A percentile compares a stretch with the other conserved stretches of the same genome.
phyloP scores from a whole-genome alignment of 2,888 invertebrate genomes.

The Cremastinae sp. region DNA sequence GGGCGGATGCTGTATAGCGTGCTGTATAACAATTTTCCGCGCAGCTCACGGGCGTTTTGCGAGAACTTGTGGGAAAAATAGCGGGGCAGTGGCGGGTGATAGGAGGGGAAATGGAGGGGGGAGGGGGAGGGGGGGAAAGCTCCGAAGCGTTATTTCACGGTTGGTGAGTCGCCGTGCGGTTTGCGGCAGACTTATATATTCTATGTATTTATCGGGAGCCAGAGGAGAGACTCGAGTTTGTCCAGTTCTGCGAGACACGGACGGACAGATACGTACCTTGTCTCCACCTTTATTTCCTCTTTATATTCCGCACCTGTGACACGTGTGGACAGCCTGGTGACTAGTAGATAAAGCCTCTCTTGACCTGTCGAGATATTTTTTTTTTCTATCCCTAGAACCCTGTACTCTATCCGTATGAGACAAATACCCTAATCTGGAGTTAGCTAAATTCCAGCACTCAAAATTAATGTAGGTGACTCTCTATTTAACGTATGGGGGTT shows the following conservation, averaged over 20 bases:
- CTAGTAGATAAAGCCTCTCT: conserved; percentile 1
- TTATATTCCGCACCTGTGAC: conserved; percentile 31
- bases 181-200: not conserved
- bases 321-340: not conserved
- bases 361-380: conserved; percentile 9
- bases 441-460: too few relatives aligned
- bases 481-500: too few relatives aligned
- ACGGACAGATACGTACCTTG: not conserved
- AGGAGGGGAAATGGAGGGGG: too few relatives aligned
- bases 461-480: too few relatives aligned
- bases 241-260: conserved; percentile 8
- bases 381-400: conserved; percentile 3
- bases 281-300: conserved; percentile 9
- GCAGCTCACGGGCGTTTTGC: too few relatives aligned
- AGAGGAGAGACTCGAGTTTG: conserved; percentile 10
- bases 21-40: too few relatives aligned
- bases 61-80: too few relatives aligned
- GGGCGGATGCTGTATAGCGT: too few relatives aligned
- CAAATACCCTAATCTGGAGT: too few relatives aligned
- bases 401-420: too few relatives aligned
- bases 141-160: conserved; percentile 65
- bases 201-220: conserved; percentile 4
- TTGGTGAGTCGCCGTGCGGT: conserved; percentile 53
- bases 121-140: conserved; percentile 19
- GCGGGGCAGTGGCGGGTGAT: too few relatives aligned